Percentiles rank a stretch among this genome's conserved stretches.
These are phyloP conservation scores for Adela reaumurella DNA, from an alignment of 2,888 invertebrate genomes.

Conservation along the genomic window DNA sequence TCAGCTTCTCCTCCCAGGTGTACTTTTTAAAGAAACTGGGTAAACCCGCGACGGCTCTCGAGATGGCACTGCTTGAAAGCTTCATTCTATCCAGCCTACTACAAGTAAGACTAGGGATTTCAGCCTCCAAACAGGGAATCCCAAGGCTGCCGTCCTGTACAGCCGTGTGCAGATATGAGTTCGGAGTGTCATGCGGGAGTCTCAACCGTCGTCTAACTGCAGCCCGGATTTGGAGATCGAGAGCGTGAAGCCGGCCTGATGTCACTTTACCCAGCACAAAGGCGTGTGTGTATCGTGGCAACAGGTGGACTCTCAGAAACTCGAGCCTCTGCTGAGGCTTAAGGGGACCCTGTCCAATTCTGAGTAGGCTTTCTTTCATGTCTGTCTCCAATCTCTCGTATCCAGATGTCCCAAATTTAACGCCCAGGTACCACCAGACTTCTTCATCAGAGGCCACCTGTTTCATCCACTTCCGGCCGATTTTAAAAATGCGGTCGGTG, in stretches of 20 bases:
- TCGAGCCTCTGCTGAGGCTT: conserved; percentile 28
- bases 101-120: too few relatives aligned
- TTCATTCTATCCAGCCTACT: too few relatives aligned
- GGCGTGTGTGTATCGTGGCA: conserved; percentile 25
- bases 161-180: conserved; percentile 19
- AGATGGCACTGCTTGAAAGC: too few relatives aligned
- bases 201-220: conserved; percentile 17
- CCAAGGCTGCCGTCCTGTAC: conserved; percentile 14
- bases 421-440: conserved; percentile 18
- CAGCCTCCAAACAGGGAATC: conserved; percentile 18
- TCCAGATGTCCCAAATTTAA: conserved; percentile 20
- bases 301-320: conserved; percentile 21
- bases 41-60: conserved; percentile 14
- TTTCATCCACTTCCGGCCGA: conserved; percentile 6
- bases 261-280: conserved; percentile 19
- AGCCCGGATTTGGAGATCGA: conserved; percentile 20
- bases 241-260: conserved; percentile 12
- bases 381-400: conserved; percentile 15
- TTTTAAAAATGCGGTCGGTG: conserved; percentile 10
- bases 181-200: conserved; percentile 19
- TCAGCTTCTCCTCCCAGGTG: conserved; percentile 7
- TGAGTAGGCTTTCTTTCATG: conserved; percentile 14
- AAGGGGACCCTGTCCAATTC: conserved; percentile 20
- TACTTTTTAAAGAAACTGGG: conserved; percentile 11
- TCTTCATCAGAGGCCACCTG: conserved; percentile 16